Base-by-base conservation (phyloP, 2,113 vertebrate genomes). In the Calyptomena viridis region DNA sequence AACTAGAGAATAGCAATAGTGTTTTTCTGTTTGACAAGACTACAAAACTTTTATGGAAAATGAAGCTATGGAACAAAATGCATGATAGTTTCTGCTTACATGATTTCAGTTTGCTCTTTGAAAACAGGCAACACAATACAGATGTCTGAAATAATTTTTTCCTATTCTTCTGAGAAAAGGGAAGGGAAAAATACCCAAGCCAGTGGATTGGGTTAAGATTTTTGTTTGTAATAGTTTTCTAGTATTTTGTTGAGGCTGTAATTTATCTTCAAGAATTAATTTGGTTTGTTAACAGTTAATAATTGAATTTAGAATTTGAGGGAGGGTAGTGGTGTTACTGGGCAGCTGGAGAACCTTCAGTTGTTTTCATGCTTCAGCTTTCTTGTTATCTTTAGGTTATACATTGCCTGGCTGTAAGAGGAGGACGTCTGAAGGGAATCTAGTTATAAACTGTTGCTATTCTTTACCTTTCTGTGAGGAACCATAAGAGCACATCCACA, bases 21-120 rank as follows among this genome's bases (percentile, higher is more conserved):
- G 78, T 42, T 91, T 95, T 91, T 73, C 42, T 88, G 39, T 68
- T 90, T 92, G 75, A 82, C 63, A 84, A 86, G 88, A n/a, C 55
- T 77, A 79, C 49, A 56, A 74, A 94, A 85, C 60, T 89, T 87
- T 40, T 56, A 15, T 72, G 69, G 88, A 76, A 90, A 84, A 50
- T 63, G 46, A 84, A 89, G 25, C 69, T 73, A 3, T 77, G 71
- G 82, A 93, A 85, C 25, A 87, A 90, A 96, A 86, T 5, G 8
- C 39, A 40, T 83, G 53, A 92, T 95, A 37, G 31, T 69, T 94
- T 92, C 73, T 95, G 44, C 64, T 81, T 94, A 77, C 0, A 3
- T 96, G 83, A 82, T 63, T 87, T 68, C 62, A 75, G 0, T 89
- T 91, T 91, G 37, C 37, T 78, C 23, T 91, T 78, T 89, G 56